Evolutionary conservation across 1,140 invertebrate genomes (phyloP), one percentile per base, ranked within the genome.

Genomic region (fruit fly (Drosophila melanogaster)): DNA sequence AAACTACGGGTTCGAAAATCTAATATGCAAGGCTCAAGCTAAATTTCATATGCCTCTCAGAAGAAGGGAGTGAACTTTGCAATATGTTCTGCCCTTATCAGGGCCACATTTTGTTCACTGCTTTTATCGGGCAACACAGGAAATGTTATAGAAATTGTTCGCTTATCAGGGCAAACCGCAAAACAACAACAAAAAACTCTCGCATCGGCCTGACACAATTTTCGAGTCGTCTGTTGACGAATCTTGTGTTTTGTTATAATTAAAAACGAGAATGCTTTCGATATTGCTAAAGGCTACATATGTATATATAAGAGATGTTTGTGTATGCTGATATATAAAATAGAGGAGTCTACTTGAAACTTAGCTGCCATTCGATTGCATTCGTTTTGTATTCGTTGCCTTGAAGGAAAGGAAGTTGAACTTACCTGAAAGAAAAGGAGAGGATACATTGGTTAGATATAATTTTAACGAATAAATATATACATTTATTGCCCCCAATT

Each of bases 81-180:
- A 75, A 75, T 75, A 77, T 77, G 54, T 50, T 69, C 3, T n/a
- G 17, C 33, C 12, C 60, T 75, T 75, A 75, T 75, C 72, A 65
- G 50, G 41, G 50, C 30, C 53, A 64, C 50, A 57, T 75, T 66
- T 66, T 55, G 61, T 76, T 58, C 61, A 58, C 59, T 75, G 57
- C 78, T 73, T 79, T 85, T 81, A 86, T 85, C 83, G 74, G 71
- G 43, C 40, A n/a, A 33, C 84, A 87, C 59, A 74, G 83, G 83
- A 86, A 86, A 89, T 87, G 79, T 77, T 87, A 76, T 79, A 67
- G 65, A 65, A 87, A 59, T 75, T 59, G 49, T 72, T 57, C 50
- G 38, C 75, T 87, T 86, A 86, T 86, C 73, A 64, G 64, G 43
- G 43, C 35, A 61, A 50, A 14, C 37, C 11, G 37, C 37, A 38